Evolutionary conservation across 2,888 invertebrate genomes (phyloP), one percentile per base, ranked within the genome.

Genomic region (Merodon equestris): DNA sequence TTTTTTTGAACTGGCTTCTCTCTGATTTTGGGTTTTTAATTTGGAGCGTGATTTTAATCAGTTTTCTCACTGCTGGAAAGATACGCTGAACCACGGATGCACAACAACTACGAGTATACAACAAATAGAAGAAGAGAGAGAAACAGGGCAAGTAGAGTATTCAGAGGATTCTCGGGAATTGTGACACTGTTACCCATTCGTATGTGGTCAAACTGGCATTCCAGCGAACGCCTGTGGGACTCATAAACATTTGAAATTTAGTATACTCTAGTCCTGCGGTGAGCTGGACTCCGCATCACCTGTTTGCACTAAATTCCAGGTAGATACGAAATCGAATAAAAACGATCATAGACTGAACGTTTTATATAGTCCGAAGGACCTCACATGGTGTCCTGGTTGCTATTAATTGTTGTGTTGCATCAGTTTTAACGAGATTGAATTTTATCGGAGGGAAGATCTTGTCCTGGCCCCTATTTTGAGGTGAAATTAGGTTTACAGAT

Each of bases 401-500:
- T 60, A 79, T 79, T 79, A 79, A 79, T 79, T 79, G 73, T 73
- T 42, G 58, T 73, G 68, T 73, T 79, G 79, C 76, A 66, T 57
- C 73, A 73, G 61, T 73, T 73, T 81, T 76, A 75, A 72, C 75
- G 70, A 71, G 76, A 74, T 81, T 74, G 74, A 64, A 61, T 68
- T 72, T 75, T 71, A 82, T 74, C 66, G 50, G 7, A 9, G 45
- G 27, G 17, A 47, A 15, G 61, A 79, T 71, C 74, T 70, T 71
- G 68, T 81, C 51, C 48, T 57, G 57, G 18, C 64, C 68, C 75
- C 63, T 84, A 83, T 84, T 84, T 83, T 84, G 76, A 83, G 85
- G 85, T 83, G 83, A 86, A 87, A 86, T 87, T 86, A 85, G 85
- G 83, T 84, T 87, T 86, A 85, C 86, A 84, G 85, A 83, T 84